Base-by-base conservation (phyloP, 2,888 invertebrate species). In the Synergus itoensis region DNA sequence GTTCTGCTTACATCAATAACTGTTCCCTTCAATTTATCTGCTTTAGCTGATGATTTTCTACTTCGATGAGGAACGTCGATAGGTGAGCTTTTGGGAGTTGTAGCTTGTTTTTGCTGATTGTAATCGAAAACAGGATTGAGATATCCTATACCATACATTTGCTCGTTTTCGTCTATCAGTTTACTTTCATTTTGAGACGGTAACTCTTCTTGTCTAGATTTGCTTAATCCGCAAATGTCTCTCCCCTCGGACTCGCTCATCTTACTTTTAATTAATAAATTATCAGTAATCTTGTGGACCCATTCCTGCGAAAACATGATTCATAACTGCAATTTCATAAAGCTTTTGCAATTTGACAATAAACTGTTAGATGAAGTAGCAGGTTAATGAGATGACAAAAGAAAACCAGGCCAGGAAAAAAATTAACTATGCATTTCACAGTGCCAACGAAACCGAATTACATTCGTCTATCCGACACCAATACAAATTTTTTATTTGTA, bases 1-100 rank as follows among this genome's bases (percentile, higher is more conserved):
- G 95, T 95, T 90, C 95, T 94, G 78, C 94, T 94, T 21, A 93
- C 92, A 69, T 94, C 91, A 78, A 95, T 94, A 85, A 94, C 94
- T 91, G 95, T 94, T 94, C 78, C 89, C 87, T 86, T 88, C 1
- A 48, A 40, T 40, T 73, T 91, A 36, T 90, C 89, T 69, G 85
- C 83, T 67, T 90, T 89, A 11, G 73, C 77, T 12, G 88, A 89
- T 18, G 89, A 90, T 76, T 90, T 90, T 78, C 84, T 87, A 76
- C 87, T 89, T 7, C 89, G 85, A 80, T 88, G 83, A 36, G 86
- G 83, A 9, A 87, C 82, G 11, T 87, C 86, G 36, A 86, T 81
- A 16, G 89, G 90, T 45, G 87, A 85, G 65, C 85, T 87, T 79
- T 88, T 77, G 4, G 90, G 89, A 16, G 88, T 89, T 16, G 64